Percentiles rank a stretch among this genome's conserved stretches.
These are phyloP conservation scores for Phortica okadai DNA, from an alignment of 2,888 invertebrate genomes.

Conservation along the genomic window DNA sequence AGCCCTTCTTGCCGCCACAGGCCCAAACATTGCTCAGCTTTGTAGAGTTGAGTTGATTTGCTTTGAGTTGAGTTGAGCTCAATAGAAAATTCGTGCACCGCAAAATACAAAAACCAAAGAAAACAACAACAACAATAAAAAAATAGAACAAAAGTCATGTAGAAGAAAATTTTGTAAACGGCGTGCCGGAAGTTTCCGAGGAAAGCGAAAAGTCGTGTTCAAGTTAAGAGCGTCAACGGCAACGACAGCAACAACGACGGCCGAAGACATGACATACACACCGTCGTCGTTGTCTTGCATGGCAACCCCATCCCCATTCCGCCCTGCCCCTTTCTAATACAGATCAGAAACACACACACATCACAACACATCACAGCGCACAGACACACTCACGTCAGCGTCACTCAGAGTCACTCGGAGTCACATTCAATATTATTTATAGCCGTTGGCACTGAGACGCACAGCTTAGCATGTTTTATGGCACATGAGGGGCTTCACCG, in stretches of 20 bases:
- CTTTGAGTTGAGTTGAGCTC: neutral
- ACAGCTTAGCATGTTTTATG: constrained; percentile 17
- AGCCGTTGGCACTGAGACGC: constrained; percentile 35
- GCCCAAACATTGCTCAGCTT: neutral
- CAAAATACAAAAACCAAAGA: constrained; percentile 29
- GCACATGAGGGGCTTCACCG: constrained; percentile 20
- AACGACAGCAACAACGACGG: no score
- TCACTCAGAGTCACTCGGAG: neutral
- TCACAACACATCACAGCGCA: neutral
- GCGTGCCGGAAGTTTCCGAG: constrained; percentile 51
- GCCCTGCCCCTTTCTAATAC: neutral
- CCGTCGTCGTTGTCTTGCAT: no score
- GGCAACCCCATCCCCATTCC: neutral
- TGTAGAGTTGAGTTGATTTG: neutral
- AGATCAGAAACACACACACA: constrained; percentile 30
- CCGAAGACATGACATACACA: no score
- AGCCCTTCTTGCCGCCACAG: neutral
- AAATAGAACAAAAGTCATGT: constrained; percentile 3
- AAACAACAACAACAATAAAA: constrained; percentile 26
- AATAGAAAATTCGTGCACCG: constrained; percentile 8
- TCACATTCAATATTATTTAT: constrained; percentile 49
- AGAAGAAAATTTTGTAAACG: constrained; percentile 50
- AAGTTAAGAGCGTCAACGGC: constrained; percentile 44
- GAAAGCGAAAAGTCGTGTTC: constrained; percentile 64
- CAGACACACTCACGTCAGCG: neutral